Base-by-base conservation (phyloP, 2,797 vertebrate genomes). In the Macrochelys suwanniensis region DNA sequence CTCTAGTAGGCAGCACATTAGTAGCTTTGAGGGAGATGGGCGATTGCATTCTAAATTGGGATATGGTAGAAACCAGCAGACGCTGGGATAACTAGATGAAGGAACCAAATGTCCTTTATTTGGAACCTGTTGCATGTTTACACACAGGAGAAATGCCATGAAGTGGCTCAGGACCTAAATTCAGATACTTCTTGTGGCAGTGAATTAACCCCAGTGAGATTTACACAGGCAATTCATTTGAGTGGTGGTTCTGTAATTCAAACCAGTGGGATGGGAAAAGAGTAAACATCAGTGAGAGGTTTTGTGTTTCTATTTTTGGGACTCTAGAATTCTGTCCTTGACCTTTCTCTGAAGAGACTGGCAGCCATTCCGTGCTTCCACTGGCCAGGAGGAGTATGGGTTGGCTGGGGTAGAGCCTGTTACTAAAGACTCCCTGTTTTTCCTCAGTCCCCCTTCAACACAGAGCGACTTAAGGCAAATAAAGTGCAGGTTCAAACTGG, bases 101-200 rank as follows among this genome's bases (percentile, higher is more conserved):
- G 89, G 84, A 92, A 76, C 93, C 26, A 93, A 92, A 15, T 56
- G 79, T 90, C 82, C 84, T 95, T 88, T 93, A 94, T 95, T 94
- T 96, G 83, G 94, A 94, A 92, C 87, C 89, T 94, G 88, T 91
- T 91, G 50, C 87, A 92, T 91, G 59, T 79, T 84, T 93, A 84
- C 68, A 95, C 84, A 84, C 86, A 90, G 85, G 92, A 42, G 37
- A 42, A 42, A 42, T 42, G 71, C 33, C 33, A 49, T 33, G 94
- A 95, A 96, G 95, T 51, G 86, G 95, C 65, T 95, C 59, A 88
- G 84, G 79, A 92, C 92, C 68, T 95, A 95, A 91, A 90, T 83
- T 84, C 90, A 95, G 84, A 89, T 61, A 88, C 42, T 77, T 95
- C 78, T 19, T 91, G 57, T 92, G 91, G 77, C 85, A 90, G 57